phyloP scores from a whole-genome alignment of 2,113 vertebrate genomes.

The Anthoscopus minutus region DNA sequence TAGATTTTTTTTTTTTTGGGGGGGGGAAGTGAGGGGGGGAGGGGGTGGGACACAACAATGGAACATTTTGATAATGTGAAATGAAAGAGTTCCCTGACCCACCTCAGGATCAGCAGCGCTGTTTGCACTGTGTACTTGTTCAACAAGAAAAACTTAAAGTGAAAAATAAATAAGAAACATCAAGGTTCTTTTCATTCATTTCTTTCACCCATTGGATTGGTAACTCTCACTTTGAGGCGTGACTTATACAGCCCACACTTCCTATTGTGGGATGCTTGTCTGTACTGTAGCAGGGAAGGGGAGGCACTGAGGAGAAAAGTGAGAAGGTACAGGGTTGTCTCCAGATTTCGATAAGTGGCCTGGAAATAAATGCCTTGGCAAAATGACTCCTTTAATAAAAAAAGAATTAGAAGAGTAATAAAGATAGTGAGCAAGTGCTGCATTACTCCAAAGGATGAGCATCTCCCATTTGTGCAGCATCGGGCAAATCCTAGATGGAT shows the following conservation, averaged over 20 bases:
- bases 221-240: background rate
- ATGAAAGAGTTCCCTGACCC: background rate
- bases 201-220: background rate
- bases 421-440: background rate
- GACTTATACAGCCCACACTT: background rate
- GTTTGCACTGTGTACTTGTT: no score
- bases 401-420: background rate
- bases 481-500: background rate
- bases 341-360: background rate
- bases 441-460: background rate
- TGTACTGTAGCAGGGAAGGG: background rate
- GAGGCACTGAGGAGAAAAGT: background rate
- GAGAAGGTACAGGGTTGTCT: rapidly evolving
- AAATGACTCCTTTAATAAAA: background rate
- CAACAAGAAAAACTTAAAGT: background rate
- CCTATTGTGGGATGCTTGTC: background rate
- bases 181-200: background rate
- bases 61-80: background rate
- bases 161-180: background rate
- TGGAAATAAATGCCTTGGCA: background rate
- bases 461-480: background rate
- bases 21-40: rapidly evolving
- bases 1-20: background rate
- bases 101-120: background rate
- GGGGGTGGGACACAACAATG: rapidly evolving